phyloP scores from a whole-genome alignment of 2,113 vertebrate species.

The Leptobrachium ailaonicum region DNA sequence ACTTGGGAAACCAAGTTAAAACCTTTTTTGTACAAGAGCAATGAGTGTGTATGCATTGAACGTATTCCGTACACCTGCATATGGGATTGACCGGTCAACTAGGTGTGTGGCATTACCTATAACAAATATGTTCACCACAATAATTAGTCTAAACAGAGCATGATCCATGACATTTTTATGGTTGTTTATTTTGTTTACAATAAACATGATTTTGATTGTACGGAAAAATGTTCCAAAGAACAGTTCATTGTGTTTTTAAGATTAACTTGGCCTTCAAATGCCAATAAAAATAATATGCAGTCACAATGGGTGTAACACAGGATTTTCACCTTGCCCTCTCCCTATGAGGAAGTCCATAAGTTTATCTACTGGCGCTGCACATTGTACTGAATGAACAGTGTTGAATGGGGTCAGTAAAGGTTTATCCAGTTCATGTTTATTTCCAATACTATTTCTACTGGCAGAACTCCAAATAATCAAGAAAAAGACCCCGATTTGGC shows the following conservation, averaged over 20 bases:
- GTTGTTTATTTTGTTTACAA: constrained; percentile 6
- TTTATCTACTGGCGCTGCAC: constrained; percentile 54
- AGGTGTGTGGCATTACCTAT: too few species aligned
- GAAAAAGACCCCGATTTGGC: constrained; percentile 61
- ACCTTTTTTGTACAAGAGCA: too few species aligned
- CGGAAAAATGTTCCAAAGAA: constrained; percentile 3
- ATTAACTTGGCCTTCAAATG: constrained; percentile 51
- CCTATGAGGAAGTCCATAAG: constrained; percentile 63
- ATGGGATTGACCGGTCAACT: too few species aligned
- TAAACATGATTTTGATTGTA: constrained; percentile 10
- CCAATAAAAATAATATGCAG: constrained; percentile 71
- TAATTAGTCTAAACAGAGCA: not conserved
- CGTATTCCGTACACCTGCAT: too few species aligned
- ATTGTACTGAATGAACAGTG: constrained; percentile 59
- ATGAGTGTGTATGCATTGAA: too few species aligned
- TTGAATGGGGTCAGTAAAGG: constrained; percentile 58
- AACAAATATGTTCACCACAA: not conserved
- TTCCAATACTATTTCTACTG: constrained; percentile 70
- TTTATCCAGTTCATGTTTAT: constrained; percentile 61
- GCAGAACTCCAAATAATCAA: constrained; percentile 61
- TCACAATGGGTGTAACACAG: constrained; percentile 66
- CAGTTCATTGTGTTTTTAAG: constrained; percentile 52
- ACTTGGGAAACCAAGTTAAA: too few species aligned
- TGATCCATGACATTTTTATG: not conserved
- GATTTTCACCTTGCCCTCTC: constrained; percentile 62